phyloP scores from a whole-genome alignment of 1,140 invertebrate genomes.

The Drosophila murphyi region DNA sequence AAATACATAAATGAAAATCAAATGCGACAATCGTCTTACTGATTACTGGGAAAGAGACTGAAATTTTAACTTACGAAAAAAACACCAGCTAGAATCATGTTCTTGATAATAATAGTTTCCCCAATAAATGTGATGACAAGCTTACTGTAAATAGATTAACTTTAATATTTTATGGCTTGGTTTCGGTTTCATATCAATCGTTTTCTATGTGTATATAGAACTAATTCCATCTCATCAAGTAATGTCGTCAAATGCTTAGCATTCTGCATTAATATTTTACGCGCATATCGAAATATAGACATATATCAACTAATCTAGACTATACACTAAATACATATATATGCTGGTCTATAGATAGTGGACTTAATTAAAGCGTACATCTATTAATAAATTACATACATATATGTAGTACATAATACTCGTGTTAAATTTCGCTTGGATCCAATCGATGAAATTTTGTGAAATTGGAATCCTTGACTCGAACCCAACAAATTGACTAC shows the following conservation, averaged over 20 bases:
- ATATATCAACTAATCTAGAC: conserved; percentile 34
- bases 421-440: conserved; percentile 31
- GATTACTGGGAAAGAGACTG: too few species aligned
- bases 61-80: too few species aligned
- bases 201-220: conserved; percentile 32
- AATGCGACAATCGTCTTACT: too few species aligned
- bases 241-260: conserved; percentile 59
- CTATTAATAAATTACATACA: conserved; percentile 45
- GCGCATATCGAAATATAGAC: conserved; percentile 41
- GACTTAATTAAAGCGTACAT: conserved; percentile 22
- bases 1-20: too few species aligned
- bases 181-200: conserved; percentile 47
- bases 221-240: conserved; percentile 2
- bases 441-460: conserved; percentile 6
- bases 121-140: neutral
- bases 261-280: conserved; percentile 51
- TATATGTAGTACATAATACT: conserved; percentile 68
- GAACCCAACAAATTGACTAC: conserved; percentile 74
- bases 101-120: neutral
- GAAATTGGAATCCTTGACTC: conserved; percentile 10
- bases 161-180: conserved; percentile 69
- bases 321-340: conserved; percentile 25
- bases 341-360: conserved; percentile 8
- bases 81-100: too few species aligned
- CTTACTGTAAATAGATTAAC: conserved; percentile 58